Conservation (phyloP, 2,113 vertebrate species). For the Neopipo cinnamomea region DNA sequence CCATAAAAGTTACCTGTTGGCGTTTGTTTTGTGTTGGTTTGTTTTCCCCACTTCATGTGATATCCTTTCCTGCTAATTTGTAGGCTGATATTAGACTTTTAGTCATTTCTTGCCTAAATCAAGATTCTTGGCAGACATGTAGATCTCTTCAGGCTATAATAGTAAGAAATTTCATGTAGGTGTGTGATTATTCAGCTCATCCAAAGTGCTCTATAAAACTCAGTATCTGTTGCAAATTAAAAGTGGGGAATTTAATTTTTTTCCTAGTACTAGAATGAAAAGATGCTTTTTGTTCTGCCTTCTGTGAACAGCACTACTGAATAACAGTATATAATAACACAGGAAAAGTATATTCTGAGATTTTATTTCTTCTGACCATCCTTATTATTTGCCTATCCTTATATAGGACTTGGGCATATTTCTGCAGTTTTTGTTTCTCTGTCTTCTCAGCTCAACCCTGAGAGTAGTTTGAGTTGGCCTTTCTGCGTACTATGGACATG, state of each 20-base stretch:
- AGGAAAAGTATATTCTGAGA: not conserved
- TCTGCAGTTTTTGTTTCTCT: not conserved
- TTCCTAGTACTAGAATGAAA: not conserved
- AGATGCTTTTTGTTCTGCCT: not conserved
- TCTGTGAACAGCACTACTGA: not conserved
- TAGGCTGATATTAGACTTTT: not conserved
- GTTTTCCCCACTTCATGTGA: not conserved
- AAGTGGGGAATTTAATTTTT: constrained; percentile 11
- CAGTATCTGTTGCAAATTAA: constrained; percentile 41
- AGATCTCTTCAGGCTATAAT: constrained; percentile 5
- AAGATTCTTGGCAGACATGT: constrained; percentile 42
- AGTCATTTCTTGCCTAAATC: constrained; percentile 8
- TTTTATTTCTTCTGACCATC: not conserved
- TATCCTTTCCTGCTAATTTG: not conserved
- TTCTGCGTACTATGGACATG: not conserved
- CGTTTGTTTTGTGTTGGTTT: not conserved
- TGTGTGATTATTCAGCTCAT: constrained; percentile 65
- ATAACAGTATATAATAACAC: not conserved
- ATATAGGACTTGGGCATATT: not conserved
- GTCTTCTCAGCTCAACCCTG: not conserved
- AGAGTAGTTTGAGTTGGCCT: not conserved
- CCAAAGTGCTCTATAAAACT: constrained; percentile 48
- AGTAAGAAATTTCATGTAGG: constrained; percentile 51
- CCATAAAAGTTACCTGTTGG: not conserved
- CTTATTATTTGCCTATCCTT: not conserved